A percentile compares a stretch with the other conserved stretches of the same genome.
Conservation (phyloP, 2,888 invertebrate species). For the Philereme vetulata region DNA sequence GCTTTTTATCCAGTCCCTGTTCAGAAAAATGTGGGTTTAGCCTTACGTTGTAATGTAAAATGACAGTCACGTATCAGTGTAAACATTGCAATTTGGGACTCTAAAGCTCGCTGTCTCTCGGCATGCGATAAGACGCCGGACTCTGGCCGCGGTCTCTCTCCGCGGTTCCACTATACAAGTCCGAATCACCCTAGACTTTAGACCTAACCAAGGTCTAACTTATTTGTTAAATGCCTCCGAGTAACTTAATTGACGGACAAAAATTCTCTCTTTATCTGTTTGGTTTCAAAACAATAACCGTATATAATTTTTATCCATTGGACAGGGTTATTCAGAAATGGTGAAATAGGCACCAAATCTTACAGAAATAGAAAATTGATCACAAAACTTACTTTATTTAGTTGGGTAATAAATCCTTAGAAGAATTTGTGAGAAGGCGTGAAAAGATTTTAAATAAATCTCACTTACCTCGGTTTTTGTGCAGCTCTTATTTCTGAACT, state of each 20-base stretch:
- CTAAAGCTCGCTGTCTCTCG: slow-evolving; percentile 47
- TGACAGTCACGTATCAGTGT: slow-evolving; percentile 45
- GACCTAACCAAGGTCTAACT: slow-evolving; percentile 35
- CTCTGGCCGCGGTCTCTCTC: slow-evolving; percentile 32
- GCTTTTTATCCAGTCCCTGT: slow-evolving; percentile 4
- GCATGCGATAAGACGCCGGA: slow-evolving; percentile 39
- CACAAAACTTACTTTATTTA: slow-evolving; percentile 2
- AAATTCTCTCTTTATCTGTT: too few relatives aligned
- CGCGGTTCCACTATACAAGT: slow-evolving; percentile 37
- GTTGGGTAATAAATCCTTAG: background rate
- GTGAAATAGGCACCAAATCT: slow-evolving; percentile 6
- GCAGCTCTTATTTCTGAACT: slow-evolving; percentile 36
- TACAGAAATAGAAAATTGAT: slow-evolving; percentile 25
- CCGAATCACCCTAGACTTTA: slow-evolving; percentile 34
- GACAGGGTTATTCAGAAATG: too few relatives aligned
- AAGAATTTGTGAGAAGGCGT: background rate
- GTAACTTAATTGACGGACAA: too few relatives aligned
- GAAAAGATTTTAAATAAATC: slow-evolving; percentile 1
- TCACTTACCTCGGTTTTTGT: slow-evolving; percentile 18
- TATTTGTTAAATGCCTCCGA: slow-evolving; percentile 25
- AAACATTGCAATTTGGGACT: slow-evolving; percentile 51
- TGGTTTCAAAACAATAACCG: too few relatives aligned
- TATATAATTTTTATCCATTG: too few relatives aligned
- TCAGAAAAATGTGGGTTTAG: slow-evolving; percentile 16
- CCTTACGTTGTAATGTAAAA: slow-evolving; percentile 36